These are phyloP conservation scores for Dynastes hyllus DNA, from an alignment of 2,888 invertebrate genomes.

Conservation along the genomic window DNA sequence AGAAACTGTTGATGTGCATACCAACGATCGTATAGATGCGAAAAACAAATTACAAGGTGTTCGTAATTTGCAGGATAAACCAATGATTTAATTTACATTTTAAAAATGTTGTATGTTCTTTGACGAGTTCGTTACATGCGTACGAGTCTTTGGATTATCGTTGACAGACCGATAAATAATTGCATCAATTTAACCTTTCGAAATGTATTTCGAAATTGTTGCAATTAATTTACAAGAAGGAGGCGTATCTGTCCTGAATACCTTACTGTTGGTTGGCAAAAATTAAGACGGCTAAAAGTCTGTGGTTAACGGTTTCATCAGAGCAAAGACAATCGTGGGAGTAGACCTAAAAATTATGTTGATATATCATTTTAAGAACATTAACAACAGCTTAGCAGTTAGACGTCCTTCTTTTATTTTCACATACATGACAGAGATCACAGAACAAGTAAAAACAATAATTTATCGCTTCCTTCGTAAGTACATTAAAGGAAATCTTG, in stretches of 20 bases:
- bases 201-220: not conserved
- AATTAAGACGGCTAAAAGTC: conserved; percentile 33
- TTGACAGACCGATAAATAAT: not conserved
- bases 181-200: conserved; percentile 23
- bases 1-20: no score
- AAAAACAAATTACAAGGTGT: no score
- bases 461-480: conserved; percentile 30
- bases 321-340: conserved; percentile 45
- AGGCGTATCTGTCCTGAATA: conserved; percentile 39
- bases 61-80: no score
- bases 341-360: conserved; percentile 41
- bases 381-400: conserved; percentile 15
- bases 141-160: no score
- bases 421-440: not conserved
- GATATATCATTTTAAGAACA: conserved; percentile 24
- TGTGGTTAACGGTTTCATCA: conserved; percentile 44
- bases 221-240: conserved; percentile 40
- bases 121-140: no score
- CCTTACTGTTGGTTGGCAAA: conserved; percentile 39
- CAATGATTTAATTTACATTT: not conserved
- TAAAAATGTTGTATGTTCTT: not conserved
- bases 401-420: conserved; percentile 19
- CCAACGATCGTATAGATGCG: no score
- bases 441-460: conserved; percentile 11
- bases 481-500: not conserved